Conservation (phyloP, 2,113 vertebrate genomes). For the Python bivittatus region DNA sequence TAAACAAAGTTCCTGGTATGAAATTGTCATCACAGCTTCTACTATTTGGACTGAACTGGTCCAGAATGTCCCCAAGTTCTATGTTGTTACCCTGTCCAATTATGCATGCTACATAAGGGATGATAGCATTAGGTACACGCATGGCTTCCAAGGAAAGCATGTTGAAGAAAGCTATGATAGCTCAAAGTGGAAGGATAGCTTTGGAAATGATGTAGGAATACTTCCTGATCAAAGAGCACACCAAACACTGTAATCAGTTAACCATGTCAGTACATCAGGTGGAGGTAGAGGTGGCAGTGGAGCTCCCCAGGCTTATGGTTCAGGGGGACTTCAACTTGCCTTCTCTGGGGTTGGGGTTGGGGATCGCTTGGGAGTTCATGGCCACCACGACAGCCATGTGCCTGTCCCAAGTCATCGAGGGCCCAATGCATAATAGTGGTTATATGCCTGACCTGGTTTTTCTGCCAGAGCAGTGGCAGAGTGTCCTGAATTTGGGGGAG, state of each 20-base stretch:
- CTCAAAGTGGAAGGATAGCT: background rate
- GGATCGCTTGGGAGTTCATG: too few relatives aligned
- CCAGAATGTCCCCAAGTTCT: background rate
- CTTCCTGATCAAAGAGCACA: background rate
- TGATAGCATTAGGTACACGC: background rate
- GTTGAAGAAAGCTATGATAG: background rate
- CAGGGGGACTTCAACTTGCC: too few relatives aligned
- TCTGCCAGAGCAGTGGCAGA: too few relatives aligned
- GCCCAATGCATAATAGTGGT: too few relatives aligned
- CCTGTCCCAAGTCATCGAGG: too few relatives aligned
- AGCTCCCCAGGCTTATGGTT: too few relatives aligned
- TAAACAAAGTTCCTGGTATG: background rate
- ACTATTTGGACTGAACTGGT: background rate
- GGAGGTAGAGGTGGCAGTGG: too few relatives aligned
- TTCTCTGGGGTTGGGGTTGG: too few relatives aligned
- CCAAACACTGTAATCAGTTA: background rate
- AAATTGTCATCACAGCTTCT: background rate
- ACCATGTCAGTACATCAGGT: background rate
- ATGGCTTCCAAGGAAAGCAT: background rate
- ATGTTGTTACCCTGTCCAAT: background rate
- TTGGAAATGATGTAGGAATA: background rate
- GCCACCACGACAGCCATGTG: too few relatives aligned
- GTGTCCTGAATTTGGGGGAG: too few relatives aligned
- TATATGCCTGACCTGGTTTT: too few relatives aligned
- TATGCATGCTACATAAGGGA: background rate